A percentile compares a stretch with the other conserved stretches of the same genome.
Conservation (phyloP, 35 echinoderm and acorn worm genomes). For the Nesometra sesokonis region DNA sequence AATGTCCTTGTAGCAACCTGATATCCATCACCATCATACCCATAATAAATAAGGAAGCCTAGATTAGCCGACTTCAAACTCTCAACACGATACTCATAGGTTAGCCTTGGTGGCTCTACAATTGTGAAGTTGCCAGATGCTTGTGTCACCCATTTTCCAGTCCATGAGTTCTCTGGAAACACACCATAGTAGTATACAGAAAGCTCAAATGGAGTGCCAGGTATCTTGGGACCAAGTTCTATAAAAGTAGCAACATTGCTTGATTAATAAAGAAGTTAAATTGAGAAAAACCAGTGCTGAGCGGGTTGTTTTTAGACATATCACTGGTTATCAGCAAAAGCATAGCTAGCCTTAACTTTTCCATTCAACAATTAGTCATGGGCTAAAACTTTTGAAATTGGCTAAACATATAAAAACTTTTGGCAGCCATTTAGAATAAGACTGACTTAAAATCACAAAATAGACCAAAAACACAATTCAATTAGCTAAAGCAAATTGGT, state of each 20-base stretch:
- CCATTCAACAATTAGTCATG: too few species aligned
- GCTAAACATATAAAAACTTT: too few species aligned
- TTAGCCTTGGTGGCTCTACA: not conserved
- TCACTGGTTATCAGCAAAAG: too few species aligned
- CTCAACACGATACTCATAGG: not conserved
- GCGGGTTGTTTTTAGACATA: too few species aligned
- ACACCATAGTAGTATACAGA: constrained; percentile 5
- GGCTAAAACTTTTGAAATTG: too few species aligned
- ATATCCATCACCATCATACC: not conserved
- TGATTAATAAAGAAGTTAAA: not conserved
- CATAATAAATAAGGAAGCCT: constrained; percentile 8
- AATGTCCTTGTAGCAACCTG: constrained; percentile 9
- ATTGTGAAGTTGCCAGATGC: not conserved
- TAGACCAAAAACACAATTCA: too few species aligned
- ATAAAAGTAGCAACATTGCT: too few species aligned
- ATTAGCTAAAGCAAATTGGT: too few species aligned
- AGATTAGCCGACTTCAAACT: not conserved
- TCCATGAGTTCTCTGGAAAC: not conserved
- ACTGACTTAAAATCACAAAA: too few species aligned
- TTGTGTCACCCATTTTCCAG: not conserved
- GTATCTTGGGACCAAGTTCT: constrained; percentile 6
- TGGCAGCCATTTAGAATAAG: too few species aligned
- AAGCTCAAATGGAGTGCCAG: not conserved
- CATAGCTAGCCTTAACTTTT: too few species aligned
- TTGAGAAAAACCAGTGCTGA: too few species aligned